phyloP scores from a whole-genome alignment of 2,113 vertebrate species.

The Patagioenas fasciata region DNA sequence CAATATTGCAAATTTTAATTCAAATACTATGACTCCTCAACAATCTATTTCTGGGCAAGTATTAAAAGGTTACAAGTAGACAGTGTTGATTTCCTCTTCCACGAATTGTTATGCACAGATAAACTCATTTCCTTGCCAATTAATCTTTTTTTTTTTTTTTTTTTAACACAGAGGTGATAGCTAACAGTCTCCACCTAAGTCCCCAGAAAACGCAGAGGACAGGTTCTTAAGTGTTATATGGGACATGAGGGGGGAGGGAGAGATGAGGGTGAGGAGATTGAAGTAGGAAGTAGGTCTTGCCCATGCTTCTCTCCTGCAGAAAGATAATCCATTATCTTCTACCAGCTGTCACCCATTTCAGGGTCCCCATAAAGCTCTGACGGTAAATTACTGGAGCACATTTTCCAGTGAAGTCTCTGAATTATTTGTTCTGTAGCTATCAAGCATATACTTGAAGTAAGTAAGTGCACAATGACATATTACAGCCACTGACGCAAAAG shows the following conservation, averaged over 20 bases:
- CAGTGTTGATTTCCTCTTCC: conserved; percentile 53
- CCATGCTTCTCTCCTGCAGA: conserved; percentile 26
- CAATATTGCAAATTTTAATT: neutral
- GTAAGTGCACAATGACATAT: neutral
- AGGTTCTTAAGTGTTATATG: conserved; percentile 30
- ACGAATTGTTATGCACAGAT: neutral
- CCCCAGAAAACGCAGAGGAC: neutral
- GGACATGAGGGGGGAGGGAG: conserved; percentile 22
- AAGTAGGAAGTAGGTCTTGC: conserved; percentile 73
- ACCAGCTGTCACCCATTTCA: conserved; percentile 74
- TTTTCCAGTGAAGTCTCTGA: neutral
- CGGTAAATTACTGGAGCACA: neutral
- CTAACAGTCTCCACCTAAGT: neutral
- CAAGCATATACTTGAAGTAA: neutral
- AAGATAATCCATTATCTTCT: conserved; percentile 77
- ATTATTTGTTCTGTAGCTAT: conserved; percentile 4
- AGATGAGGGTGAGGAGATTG: conserved; percentile 48
- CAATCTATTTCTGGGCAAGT: conserved; percentile 33
- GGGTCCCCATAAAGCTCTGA: neutral
- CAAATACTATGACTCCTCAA: neutral
- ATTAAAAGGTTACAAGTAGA: conserved; percentile 32
- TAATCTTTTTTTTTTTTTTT: neutral
- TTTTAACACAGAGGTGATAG: neutral
- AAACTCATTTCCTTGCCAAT: conserved; percentile 52
- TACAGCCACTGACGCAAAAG: neutral